These are phyloP conservation scores for Pyrgilauda ruficollis DNA, from an alignment of 2,113 vertebrate genomes.

Conservation along the genomic window DNA sequence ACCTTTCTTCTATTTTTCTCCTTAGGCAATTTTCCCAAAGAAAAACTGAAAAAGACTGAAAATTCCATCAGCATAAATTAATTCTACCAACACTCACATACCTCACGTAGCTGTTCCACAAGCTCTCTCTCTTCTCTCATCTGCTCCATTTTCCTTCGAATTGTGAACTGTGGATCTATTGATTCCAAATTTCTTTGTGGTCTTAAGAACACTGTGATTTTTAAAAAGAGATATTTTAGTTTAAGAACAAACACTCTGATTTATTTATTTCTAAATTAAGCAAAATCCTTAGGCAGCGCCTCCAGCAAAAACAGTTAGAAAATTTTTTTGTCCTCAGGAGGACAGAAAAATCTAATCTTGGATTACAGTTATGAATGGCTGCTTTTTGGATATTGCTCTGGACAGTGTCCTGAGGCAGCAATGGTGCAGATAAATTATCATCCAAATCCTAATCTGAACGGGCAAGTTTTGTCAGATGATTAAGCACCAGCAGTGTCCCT, in stretches of 20 bases:
- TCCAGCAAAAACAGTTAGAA: neutral
- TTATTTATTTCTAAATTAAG: neutral
- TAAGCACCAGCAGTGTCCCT: neutral
- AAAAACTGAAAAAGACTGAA: neutral
- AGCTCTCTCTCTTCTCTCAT: conserved; percentile 83
- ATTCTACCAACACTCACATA: conserved; percentile 40
- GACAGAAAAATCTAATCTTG: neutral
- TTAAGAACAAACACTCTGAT: neutral
- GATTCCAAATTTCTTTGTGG: conserved; percentile 89
- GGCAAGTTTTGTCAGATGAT: neutral
- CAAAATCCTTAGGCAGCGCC: neutral
- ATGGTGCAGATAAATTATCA: neutral
- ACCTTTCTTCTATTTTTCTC: neutral
- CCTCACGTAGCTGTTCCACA: conserved; percentile 84
- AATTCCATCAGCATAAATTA: neutral
- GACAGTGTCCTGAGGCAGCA: neutral
- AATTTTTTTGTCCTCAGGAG: neutral
- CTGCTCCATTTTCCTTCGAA: conserved; percentile 95
- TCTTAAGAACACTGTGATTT: conserved; percentile 83
- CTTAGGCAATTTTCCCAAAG: neutral
- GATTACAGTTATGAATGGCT: neutral
- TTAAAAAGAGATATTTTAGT: neutral
- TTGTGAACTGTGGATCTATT: conserved; percentile 92
- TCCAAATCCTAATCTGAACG: neutral
- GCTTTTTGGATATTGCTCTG: neutral